Base-by-base conservation (phyloP, 2,797 vertebrate genomes). In the Numenius phaeopus region DNA sequence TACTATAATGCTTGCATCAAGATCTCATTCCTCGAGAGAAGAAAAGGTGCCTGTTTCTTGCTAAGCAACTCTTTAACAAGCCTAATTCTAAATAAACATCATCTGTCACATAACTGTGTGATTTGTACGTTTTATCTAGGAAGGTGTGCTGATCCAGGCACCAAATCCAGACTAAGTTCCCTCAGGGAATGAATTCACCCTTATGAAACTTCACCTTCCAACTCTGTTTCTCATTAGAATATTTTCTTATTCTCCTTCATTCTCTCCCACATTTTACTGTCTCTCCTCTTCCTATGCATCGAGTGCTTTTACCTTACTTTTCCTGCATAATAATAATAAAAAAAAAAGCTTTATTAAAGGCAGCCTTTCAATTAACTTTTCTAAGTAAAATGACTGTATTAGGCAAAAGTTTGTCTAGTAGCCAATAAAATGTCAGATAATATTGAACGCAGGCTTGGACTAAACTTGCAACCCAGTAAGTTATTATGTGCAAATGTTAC, bases 401-500 rank as follows among this genome's bases (percentile, higher is more conserved):
- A 98, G 89, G 94, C 61, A 97, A 96, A 98, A 97, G 88, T 98
- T 97, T 97, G 94, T 95, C 94, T 95, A 88, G 84, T 78, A 96
- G 93, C 95, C 96, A 98, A 96, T 98, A 97, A 98, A 98, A 97
- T 93, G 65, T 97, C 96, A 95, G 96, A 95, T 94, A 95, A 96
- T 98, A 98, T 97, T 90, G 97, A 98, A 94, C 39, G 54, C 72
- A 95, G 67, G 17, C 96, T 95, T 95, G 90, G 88, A 81, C 91
- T 97, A 96, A 97, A 86, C 94, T 94, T 90, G 91, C 72, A 97
- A 93, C 88, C 89, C 90, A 87, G n/a, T 97, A 98, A 96, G 94
- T 97, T 98, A 97, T 97, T 97, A 97, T 97, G 96, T 97, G 87
- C 86, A 98, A 97, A 97, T 95, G 94, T 96, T 98, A 95, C 93